Percentiles rank a stretch among this genome's conserved stretches.
Evolutionary conservation across 2,888 invertebrate species (phyloP).

Genomic region (Chloroclystis v-ata): DNA sequence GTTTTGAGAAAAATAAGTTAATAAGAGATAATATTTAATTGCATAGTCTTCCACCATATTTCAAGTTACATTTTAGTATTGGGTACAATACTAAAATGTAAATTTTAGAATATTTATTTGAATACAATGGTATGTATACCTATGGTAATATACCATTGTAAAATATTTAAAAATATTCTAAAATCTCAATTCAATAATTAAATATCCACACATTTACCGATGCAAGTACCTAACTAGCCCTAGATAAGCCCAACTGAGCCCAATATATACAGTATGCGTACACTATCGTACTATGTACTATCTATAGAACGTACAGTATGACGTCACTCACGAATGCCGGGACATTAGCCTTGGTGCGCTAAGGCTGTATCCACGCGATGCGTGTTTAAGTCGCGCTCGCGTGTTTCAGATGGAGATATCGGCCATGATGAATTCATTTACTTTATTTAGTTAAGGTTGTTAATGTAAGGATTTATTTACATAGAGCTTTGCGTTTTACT

Average conservation of each 20-base stretch:
- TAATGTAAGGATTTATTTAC: conserved; percentile 1
- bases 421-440: conserved; percentile 1
- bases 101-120: no score
- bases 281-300: conserved; percentile 38
- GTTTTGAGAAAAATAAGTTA: no score
- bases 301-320: conserved; percentile 59
- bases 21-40: no score
- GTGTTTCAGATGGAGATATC: background rate
- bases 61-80: no score
- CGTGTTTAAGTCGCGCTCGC: conserved; percentile 15
- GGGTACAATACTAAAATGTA: no score
- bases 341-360: conserved; percentile 69
- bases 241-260: conserved; percentile 2
- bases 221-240: background rate
- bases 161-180: no score
- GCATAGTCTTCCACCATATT: no score
- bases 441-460: background rate
- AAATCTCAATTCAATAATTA: background rate
- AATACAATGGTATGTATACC: no score
- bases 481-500: background rate
- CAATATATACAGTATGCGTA: conserved; percentile 18
- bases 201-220: background rate
- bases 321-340: conserved; percentile 63
- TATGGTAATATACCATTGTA: no score
- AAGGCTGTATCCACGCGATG: conserved; percentile 41